Base-by-base conservation (phyloP, 2,888 invertebrate genomes). In the Clivina fossor region DNA sequence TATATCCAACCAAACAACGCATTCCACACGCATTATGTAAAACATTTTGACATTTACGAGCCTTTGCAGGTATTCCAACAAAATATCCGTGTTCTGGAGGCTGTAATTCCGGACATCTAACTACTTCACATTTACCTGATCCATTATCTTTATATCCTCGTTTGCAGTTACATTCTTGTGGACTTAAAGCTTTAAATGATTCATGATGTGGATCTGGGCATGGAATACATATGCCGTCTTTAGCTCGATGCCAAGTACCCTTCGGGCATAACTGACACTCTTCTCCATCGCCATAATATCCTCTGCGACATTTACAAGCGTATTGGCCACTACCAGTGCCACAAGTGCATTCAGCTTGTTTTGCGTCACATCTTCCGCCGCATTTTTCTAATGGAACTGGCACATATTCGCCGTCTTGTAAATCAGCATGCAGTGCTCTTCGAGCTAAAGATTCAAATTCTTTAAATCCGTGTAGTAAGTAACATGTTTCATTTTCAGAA, bases 11-110 rank as follows among this genome's bases (percentile, higher is more conserved):
- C 63, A 80, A 77, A 66, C 86, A 87, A 35, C 83, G 74, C 4
- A 84, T 74, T 1, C 85, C 86, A 68, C 86, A 86, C 0, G 84
- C 85, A n/a, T 84, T 83, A 66, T 85, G 83, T 43, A 85, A 75
- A 4, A 83, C 83, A 63, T 81, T 83, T 56, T 76, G 78, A 66
- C 86, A 86, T 20, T 76, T 75, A 30, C 76, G 76, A 41, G 71
- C 72, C 62, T 82, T 82, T 4, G 32, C 20, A 20, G 51, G 51
- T 16, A 51, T 43, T 1, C 51, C 51, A 1, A 86, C 83, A 65
- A 86, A 82, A 68, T 84, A 84, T 3, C 85, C 86, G 66, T 84
- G 79, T 47, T 78, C 75, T 1, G 86, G 86, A 1, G 80, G 76
- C 9, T 65, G 66, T 48, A 86, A 65, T 59, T 76, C 75, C 0